Percentiles rank a stretch among this genome's conserved stretches.
Conservation (phyloP, 1,140 invertebrate species). For the Andrena cerasifolii region DNA sequence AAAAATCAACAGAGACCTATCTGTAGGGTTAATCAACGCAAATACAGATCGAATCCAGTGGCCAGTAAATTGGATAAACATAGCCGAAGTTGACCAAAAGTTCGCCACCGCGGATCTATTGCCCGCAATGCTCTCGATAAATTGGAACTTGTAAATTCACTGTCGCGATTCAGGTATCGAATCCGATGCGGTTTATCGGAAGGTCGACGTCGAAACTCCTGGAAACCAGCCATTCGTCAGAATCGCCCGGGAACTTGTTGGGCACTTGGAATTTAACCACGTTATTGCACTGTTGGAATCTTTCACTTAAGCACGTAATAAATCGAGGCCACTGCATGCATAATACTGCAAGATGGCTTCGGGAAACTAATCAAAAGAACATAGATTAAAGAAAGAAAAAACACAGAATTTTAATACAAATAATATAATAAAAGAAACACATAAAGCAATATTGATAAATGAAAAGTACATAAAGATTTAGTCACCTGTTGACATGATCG, state of each 20-base stretch:
- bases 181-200: neutral
- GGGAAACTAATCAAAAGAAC: too few species aligned
- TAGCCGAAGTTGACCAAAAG: neutral
- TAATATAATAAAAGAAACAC: too few species aligned
- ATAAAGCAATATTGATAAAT: too few species aligned
- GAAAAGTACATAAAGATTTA: too few species aligned
- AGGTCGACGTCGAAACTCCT: neutral
- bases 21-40: neutral
- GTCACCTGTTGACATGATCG: too few species aligned
- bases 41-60: conserved; percentile 2
- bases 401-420: too few species aligned
- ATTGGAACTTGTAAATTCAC: conserved; percentile 15
- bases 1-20: neutral
- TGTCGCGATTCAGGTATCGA: conserved; percentile 16
- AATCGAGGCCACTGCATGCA: too few species aligned
- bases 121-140: conserved; percentile 3
- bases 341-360: too few species aligned
- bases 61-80: neutral
- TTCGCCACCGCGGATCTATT: neutral
- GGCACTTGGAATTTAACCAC: neutral
- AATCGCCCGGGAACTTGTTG: neutral
- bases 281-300: neutral
- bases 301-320: too few species aligned
- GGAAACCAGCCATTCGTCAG: conserved; percentile 13
- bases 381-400: too few species aligned